Base-by-base conservation (phyloP, 2,888 invertebrate species). In the Syrphus vitripennis region DNA sequence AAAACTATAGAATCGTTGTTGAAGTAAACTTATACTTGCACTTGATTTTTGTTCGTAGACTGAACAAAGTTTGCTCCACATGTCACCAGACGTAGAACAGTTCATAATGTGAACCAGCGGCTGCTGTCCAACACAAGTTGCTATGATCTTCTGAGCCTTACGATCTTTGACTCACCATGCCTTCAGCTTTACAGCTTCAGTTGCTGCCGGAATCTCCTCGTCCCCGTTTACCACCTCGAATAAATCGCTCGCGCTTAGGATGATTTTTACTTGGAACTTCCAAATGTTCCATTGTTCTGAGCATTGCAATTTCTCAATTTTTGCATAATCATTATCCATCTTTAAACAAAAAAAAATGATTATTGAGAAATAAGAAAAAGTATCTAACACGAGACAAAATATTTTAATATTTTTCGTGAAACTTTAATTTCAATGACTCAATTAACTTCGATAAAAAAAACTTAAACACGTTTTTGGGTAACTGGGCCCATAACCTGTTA, bases 231-330 rank as follows among this genome's bases (percentile, higher is more conserved):
- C 50, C n/a, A 74, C 53, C 21, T 67, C 48, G 3, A 37, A 57
- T 14, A 61, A 40, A 61, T 61, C 61, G 14, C 40, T 40, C 2
- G 59, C 16, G 14, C 57, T 69, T 4, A 48, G n/a, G 14, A 70
- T 37, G 24, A 63, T 40, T 63, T 40, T 40, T n/a, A 63, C n/a
- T 40, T 63, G 26, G 42, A 61, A 76, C 34, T 59, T 95, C 94
- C 48, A 63, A n/a, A 48, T 63, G 31, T 37, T 48, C 61, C 31
- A 76, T 45, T 63, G 63, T n/a, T 63, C 63, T 24, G 61, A 19
- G 31, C 61, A 31, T 59, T 59, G 59, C 59, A 59, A 59, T 34
- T 59, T 59, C 12, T 19, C 61, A 45, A 45, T 45, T 45, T 45
- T 45, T 19, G 19, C 19, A 45, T 3, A 14, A 37, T 37, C 37